Evolutionary conservation across 2,888 invertebrate species (phyloP).

Genomic region (Heliconius aoede): DNA sequence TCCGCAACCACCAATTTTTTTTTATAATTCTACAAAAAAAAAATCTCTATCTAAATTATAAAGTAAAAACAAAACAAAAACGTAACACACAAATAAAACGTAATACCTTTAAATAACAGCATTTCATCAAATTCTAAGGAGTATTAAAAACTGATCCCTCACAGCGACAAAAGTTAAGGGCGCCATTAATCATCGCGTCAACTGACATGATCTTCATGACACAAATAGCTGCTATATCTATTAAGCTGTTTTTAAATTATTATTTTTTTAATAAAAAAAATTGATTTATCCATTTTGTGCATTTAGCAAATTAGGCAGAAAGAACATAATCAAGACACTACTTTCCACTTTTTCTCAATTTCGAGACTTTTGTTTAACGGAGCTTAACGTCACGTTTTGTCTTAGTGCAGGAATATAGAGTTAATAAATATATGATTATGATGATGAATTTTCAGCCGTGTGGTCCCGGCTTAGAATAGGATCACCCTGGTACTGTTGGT

Average conservation of each 20-base stretch:
- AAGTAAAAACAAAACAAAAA: constrained; percentile 26
- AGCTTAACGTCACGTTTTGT: background rate
- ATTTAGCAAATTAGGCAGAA: background rate
- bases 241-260: constrained; percentile 22
- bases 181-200: constrained; percentile 49
- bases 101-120: constrained; percentile 43
- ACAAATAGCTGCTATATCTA: constrained; percentile 48
- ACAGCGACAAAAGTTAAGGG: constrained; percentile 47
- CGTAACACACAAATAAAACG: constrained; percentile 33
- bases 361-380: background rate
- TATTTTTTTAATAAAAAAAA: background rate
- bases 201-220: constrained; percentile 48
- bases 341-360: background rate
- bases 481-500: too few relatives aligned
- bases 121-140: constrained; percentile 48
- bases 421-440: too few relatives aligned
- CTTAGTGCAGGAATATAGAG: too few relatives aligned
- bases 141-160: constrained; percentile 51
- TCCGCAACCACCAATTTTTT: background rate
- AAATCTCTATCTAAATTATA: background rate
- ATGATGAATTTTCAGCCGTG: too few relatives aligned
- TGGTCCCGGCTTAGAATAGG: too few relatives aligned
- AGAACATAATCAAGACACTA: background rate
- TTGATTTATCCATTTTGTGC: background rate
- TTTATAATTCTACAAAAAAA: background rate